Evolutionary conservation across 53 echinoderm and acorn worm genomes (phyloP).

Genomic region (Hippasteria phrygiana): DNA sequence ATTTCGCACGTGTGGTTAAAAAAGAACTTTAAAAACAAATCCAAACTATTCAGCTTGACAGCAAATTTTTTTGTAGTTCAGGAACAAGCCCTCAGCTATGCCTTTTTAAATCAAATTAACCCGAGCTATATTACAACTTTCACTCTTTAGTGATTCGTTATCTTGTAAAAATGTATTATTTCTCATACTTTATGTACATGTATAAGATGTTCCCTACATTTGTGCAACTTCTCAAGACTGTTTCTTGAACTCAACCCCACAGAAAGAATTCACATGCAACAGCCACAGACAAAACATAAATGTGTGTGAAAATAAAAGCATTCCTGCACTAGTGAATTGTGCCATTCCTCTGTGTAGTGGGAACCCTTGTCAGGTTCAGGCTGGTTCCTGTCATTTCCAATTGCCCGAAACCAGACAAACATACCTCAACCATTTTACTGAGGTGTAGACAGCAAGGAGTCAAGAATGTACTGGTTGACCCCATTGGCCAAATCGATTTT

Average conservation of each 20-base stretch:
- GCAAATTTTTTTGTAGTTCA: no score
- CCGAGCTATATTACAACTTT: no score
- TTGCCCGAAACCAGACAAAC: slow-evolving; percentile 52
- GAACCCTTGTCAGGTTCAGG: slow-evolving; percentile 13
- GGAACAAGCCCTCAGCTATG: no score
- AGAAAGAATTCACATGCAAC: slow-evolving; percentile 29
- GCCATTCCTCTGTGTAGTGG: slow-evolving; percentile 5
- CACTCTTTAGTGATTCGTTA: no score
- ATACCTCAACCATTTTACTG: slow-evolving; percentile 37
- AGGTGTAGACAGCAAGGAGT: slow-evolving; percentile 26
- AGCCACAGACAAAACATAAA: slow-evolving; percentile 7
- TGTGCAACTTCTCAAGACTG: no score
- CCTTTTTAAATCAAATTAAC: no score
- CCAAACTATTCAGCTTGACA: no score
- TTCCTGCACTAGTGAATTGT: slow-evolving; percentile 17
- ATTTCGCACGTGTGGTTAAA: no score
- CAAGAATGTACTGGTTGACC: slow-evolving; percentile 21
- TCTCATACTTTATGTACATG: no score
- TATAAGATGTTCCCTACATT: no score
- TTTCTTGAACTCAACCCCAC: background rate
- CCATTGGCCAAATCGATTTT: slow-evolving; percentile 7
- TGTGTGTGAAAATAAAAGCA: slow-evolving; percentile 18
- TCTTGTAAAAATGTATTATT: no score
- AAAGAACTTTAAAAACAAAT: no score
- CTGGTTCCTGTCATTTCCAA: slow-evolving; percentile 51